Percentiles rank a stretch among this genome's conserved stretches.
These are phyloP conservation scores for Galeopterus variegatus DNA, from an alignment of 2,113 vertebrate species.

Conservation along the genomic window DNA sequence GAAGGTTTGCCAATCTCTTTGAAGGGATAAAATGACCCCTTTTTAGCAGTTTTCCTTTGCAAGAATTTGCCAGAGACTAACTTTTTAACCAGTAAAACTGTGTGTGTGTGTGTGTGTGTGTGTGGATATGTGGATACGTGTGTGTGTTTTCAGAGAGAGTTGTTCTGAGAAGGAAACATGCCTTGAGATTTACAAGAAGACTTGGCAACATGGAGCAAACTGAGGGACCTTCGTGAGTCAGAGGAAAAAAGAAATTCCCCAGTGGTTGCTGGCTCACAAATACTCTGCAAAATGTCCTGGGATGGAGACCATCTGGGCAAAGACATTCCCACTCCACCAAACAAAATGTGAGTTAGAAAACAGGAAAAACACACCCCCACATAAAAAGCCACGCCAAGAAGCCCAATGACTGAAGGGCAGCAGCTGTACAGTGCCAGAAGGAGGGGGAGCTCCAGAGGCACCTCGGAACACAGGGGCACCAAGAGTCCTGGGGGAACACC, in stretches of 20 bases:
- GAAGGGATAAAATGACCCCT: not conserved
- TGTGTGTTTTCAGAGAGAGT: slow-evolving; percentile 63
- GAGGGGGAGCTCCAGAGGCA: not conserved
- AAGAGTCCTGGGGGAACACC: not conserved
- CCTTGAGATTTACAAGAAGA: slow-evolving; percentile 77
- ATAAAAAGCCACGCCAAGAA: slow-evolving; percentile 73
- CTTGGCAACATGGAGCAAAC: slow-evolving; percentile 59
- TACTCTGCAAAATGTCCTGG: slow-evolving; percentile 82
- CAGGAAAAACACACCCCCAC: slow-evolving; percentile 80
- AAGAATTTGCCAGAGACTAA: not conserved
- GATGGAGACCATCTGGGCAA: slow-evolving; percentile 84
- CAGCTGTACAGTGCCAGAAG: not conserved
- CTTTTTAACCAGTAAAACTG: slow-evolving; percentile 65
- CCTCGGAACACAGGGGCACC: not conserved
- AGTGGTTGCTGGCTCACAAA: slow-evolving; percentile 81
- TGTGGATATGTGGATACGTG: too few relatives aligned
- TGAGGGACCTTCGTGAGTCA: slow-evolving; percentile 71
- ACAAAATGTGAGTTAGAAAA: slow-evolving; percentile 82
- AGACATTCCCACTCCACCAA: slow-evolving; percentile 80
- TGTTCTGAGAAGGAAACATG: slow-evolving; percentile 71
- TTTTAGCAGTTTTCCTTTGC: slow-evolving; percentile 36
- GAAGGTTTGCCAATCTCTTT: not conserved
- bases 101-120: slow-evolving; percentile 24
- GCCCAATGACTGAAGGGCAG: slow-evolving; percentile 49
- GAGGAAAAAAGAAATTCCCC: slow-evolving; percentile 58